phyloP scores from a whole-genome alignment of 1,140 invertebrate genomes.

The Rhizoglyphus robini region DNA sequence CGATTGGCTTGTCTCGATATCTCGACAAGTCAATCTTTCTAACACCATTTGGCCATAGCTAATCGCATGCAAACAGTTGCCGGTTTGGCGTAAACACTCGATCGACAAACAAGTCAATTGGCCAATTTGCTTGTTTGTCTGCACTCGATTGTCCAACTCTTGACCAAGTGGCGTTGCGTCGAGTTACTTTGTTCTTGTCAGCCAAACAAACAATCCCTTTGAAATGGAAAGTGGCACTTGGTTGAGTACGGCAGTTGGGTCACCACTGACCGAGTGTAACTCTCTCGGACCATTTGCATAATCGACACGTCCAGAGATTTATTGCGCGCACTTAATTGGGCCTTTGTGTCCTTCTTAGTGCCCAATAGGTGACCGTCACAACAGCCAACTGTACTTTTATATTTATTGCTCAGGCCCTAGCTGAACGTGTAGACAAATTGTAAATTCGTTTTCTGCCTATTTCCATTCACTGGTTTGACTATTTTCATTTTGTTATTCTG shows the following conservation, averaged over 20 bases:
- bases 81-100: background rate
- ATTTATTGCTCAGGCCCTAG: slow-evolving; percentile 1
- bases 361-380: background rate
- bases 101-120: background rate
- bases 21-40: too few species aligned
- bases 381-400: background rate
- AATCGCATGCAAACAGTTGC: background rate
- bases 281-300: slow-evolving; percentile 2
- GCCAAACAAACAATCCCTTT: background rate
- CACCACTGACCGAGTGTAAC: background rate
- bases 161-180: background rate
- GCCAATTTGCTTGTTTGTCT: background rate
- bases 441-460: too few species aligned
- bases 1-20: too few species aligned
- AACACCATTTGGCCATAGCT: too few species aligned
- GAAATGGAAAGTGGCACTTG: background rate
- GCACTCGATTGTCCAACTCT: background rate
- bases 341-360: slow-evolving; percentile 3
- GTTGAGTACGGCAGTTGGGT: background rate
- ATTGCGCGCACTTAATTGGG: slow-evolving; percentile 13
- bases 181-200: background rate
- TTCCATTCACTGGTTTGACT: too few species aligned
- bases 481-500: background rate
- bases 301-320: slow-evolving; percentile 4
- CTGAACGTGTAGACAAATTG: background rate